phyloP scores from a whole-genome alignment of 2,888 invertebrate genomes.

The Aphrophora alni region DNA sequence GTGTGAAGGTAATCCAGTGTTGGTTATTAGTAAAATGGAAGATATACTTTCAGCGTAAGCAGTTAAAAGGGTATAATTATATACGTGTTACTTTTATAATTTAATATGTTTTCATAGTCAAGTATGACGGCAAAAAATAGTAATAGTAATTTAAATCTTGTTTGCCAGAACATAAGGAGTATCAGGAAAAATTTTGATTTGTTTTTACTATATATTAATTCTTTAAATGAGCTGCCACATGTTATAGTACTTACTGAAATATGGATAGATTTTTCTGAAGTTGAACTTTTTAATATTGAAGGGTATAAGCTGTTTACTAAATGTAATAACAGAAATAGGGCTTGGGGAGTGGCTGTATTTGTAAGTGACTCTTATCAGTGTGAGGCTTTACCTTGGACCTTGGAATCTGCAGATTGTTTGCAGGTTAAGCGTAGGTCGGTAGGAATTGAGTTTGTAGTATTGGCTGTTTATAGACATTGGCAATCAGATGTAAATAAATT shows the following conservation, averaged over 20 bases:
- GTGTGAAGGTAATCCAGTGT: no score
- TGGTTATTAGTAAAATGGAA: no score
- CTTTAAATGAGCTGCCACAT: not conserved
- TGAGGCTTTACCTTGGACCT: no score
- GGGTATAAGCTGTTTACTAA: not conserved
- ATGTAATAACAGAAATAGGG: slow-evolving; percentile 10
- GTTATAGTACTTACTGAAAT: slow-evolving; percentile 12
- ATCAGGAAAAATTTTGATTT: not conserved
- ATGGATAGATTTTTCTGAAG: slow-evolving; percentile 18
- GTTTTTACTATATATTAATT: not conserved
- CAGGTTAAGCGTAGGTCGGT: no score
- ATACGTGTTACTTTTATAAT: not conserved
- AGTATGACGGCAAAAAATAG: not conserved
- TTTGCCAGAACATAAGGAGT: slow-evolving; percentile 17
- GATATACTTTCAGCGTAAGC: no score
- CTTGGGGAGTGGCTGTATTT: slow-evolving; percentile 16
- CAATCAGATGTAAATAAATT: no score
- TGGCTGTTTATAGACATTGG: no score
- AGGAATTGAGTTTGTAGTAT: no score
- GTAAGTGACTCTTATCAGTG: not conserved
- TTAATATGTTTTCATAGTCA: no score
- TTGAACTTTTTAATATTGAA: not conserved
- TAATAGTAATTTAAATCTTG: not conserved
- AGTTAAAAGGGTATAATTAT: no score
- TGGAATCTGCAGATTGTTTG: no score